A percentile compares a stretch with the other conserved stretches of the same genome.
Conservation (phyloP, 1,140 invertebrate species). For the Batillaria attramentaria region DNA sequence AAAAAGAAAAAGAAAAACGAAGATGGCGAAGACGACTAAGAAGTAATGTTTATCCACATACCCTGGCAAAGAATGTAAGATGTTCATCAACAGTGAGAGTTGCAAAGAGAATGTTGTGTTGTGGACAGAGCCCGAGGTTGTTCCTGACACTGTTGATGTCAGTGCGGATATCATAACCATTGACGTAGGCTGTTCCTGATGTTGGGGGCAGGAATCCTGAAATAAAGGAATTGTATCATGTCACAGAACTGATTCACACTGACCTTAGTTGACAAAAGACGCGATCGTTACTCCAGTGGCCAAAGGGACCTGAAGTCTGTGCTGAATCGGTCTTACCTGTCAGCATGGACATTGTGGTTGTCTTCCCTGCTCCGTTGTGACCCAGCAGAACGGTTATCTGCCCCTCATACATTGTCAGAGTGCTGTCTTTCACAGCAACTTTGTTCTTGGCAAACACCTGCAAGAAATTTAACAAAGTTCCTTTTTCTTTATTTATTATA, state of each 20-base stretch:
- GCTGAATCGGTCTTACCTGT: slow-evolving; percentile 75
- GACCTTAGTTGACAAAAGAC: neutral
- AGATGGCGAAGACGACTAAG: neutral
- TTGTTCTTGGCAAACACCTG: slow-evolving; percentile 1
- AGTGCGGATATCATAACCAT: slow-evolving; percentile 77
- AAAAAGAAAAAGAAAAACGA: no score
- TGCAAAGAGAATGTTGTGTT: slow-evolving; percentile 93
- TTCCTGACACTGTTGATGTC: slow-evolving; percentile 75
- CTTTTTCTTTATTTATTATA: no score
- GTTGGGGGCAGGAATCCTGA: slow-evolving; percentile 69
- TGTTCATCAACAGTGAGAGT: slow-evolving; percentile 91
- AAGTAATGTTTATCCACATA: slow-evolving; percentile 25
- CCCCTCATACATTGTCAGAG: slow-evolving; percentile 66
- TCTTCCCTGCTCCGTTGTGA: slow-evolving; percentile 82
- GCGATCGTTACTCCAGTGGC: neutral
- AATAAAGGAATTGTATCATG: neutral
- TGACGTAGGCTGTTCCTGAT: slow-evolving; percentile 78
- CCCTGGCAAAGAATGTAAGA: slow-evolving; percentile 84
- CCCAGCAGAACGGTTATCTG: slow-evolving; percentile 73
- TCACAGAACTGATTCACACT: neutral
- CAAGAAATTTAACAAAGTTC: neutral
- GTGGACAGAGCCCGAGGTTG: slow-evolving; percentile 90
- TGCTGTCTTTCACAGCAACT: slow-evolving; percentile 18
- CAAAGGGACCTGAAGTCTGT: neutral
- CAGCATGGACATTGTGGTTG: slow-evolving; percentile 77